phyloP scores from a whole-genome alignment of 2,113 vertebrate species.

The Gymnarchus niloticus region DNA sequence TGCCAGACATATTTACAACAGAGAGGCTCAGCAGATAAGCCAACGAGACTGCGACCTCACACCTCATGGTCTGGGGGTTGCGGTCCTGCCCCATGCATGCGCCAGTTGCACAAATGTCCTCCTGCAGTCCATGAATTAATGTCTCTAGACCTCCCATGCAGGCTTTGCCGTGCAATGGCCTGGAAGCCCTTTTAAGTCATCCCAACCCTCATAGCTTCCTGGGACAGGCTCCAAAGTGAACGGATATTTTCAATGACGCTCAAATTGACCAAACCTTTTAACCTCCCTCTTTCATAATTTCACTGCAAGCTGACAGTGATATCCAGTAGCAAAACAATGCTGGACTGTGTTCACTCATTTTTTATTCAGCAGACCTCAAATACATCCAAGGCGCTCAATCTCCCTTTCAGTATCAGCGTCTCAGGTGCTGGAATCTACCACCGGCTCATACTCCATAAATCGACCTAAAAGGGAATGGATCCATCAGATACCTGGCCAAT shows the following conservation, averaged over 20 bases:
- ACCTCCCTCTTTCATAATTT: not conserved
- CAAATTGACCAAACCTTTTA: slow-evolving; percentile 1
- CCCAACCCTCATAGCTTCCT: not conserved
- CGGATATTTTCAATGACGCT: too few species aligned
- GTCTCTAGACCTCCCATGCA: too few species aligned
- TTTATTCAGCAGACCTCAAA: not conserved
- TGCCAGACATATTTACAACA: not conserved
- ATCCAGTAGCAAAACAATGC: slow-evolving; percentile 4
- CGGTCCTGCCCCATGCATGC: not conserved
- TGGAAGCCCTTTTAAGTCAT: not conserved
- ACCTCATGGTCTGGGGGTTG: not conserved
- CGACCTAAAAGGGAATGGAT: not conserved
- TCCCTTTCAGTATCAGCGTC: not conserved
- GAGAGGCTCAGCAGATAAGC: too few species aligned
- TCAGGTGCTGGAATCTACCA: not conserved
- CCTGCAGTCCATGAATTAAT: too few species aligned
- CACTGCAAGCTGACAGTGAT: not conserved
- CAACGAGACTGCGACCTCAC: not conserved
- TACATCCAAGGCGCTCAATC: slow-evolving; percentile 3
- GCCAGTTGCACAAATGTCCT: not conserved
- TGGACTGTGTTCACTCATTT: not conserved
- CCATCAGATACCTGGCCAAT: not conserved
- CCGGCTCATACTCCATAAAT: not conserved
- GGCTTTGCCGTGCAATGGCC: not conserved
- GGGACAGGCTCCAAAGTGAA: not conserved